phyloP scores from a whole-genome alignment of 2,113 vertebrate species.

The Hemichromis elongatus region DNA sequence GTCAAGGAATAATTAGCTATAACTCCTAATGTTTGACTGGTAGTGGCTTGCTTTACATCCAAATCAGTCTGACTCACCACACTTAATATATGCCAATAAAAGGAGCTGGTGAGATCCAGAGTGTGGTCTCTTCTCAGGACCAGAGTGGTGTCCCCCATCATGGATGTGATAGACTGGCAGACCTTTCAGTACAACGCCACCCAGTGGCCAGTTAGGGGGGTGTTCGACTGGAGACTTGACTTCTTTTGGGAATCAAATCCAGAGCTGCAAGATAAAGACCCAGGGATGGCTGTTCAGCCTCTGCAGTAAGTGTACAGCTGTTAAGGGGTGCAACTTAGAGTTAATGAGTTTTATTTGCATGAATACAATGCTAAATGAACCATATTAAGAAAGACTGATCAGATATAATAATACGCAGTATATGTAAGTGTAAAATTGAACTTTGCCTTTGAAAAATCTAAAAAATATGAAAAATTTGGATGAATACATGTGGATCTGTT shows the following conservation, averaged over 20 bases:
- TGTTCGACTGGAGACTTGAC: constrained; percentile 86
- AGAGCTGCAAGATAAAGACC: constrained; percentile 65
- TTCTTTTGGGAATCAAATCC: constrained; percentile 81
- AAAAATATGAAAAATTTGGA: not conserved
- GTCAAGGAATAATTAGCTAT: not conserved
- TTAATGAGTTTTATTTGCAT: not conserved
- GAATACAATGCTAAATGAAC: not conserved
- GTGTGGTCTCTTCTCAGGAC: constrained; percentile 67
- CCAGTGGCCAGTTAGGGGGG: constrained; percentile 72
- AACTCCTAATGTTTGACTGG: not conserved
- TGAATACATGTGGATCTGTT: not conserved
- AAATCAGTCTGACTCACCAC: not conserved
- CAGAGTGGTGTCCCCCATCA: constrained; percentile 81
- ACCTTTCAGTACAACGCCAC: constrained; percentile 81
- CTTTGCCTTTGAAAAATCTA: not conserved
- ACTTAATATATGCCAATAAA: not conserved
- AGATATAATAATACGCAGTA: not conserved
- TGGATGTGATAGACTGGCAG: constrained; percentile 85
- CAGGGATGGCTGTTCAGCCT: constrained; percentile 73
- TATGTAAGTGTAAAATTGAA: not conserved
- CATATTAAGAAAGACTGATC: not conserved
- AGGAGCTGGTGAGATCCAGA: not conserved
- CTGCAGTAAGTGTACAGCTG: constrained; percentile 72
- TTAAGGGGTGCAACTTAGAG: not conserved
- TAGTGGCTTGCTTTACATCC: not conserved